These are phyloP conservation scores for Adelphocoris suturalis DNA, from an alignment of 2,888 invertebrate genomes.

Conservation along the genomic window DNA sequence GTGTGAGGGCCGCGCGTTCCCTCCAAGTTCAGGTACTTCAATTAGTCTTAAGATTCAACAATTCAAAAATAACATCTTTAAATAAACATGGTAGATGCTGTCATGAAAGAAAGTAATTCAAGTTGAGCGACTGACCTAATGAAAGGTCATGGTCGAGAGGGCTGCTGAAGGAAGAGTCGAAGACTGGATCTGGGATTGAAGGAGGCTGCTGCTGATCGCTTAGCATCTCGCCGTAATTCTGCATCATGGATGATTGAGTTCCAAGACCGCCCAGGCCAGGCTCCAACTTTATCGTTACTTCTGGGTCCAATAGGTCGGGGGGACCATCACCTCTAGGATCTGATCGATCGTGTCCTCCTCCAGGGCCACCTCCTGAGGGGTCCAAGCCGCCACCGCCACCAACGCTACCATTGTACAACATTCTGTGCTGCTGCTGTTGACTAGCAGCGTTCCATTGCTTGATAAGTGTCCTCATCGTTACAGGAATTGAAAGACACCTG, in stretches of 20 bases:
- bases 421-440: conserved; percentile 78
- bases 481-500: conserved; percentile 92
- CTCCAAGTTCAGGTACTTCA: conserved; percentile 53
- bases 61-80: conserved; percentile 19
- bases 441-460: conserved; percentile 89
- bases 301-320: conserved; percentile 75
- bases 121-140: conserved; percentile 64
- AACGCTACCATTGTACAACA: conserved; percentile 78
- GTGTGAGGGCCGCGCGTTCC: conserved; percentile 9
- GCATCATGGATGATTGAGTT: conserved; percentile 35
- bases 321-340: conserved; percentile 75
- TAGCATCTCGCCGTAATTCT: conserved; percentile 70
- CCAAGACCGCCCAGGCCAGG: conserved; percentile 76
- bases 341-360: conserved; percentile 55
- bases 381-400: conserved; percentile 76
- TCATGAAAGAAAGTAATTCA: conserved; percentile 52
- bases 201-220: conserved; percentile 71
- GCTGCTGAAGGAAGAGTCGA: conserved; percentile 63
- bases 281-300: conserved; percentile 79
- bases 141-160: conserved; percentile 65
- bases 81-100: conserved; percentile 6
- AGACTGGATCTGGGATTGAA: conserved; percentile 63
- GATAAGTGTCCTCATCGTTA: conserved; percentile 92
- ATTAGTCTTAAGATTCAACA: conserved; percentile 11
- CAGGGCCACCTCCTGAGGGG: conserved; percentile 75